Base-by-base conservation (phyloP, 2,888 invertebrate genomes). In the Beris morrisii region DNA sequence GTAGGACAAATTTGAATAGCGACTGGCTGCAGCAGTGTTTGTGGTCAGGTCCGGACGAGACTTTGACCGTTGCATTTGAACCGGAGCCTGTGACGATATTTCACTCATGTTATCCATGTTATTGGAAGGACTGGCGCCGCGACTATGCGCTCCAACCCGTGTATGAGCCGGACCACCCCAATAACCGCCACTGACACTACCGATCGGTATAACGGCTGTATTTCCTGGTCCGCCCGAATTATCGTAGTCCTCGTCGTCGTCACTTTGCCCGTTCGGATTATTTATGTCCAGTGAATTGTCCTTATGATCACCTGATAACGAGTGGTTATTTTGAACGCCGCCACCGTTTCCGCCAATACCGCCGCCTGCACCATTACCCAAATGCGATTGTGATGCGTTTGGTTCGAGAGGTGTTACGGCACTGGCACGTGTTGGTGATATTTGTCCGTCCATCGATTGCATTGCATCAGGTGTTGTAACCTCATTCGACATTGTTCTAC, bases 1-100 rank as follows among this genome's bases (percentile, higher is more conserved):
- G 77, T 91, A 93, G 71, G 92, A 92, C 61, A 92, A 85, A 78
- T 92, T 91, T 71, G 87, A 88, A 80, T 91, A 92, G 73, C 88
- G 79, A 76, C 82, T 83, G 73, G 86, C 85, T 28, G 64, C 56
- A 9, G 66, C 55, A 9, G 45, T 45, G 22, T 56, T 57, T 31
- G 73, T 15, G 74, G 77, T 75, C 45, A 80, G 72, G 70, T 80
- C 81, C 52, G 80, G 79, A 44, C 80, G 77, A 43, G 81, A 80
- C 71, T 81, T 81, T 44, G 81, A 80, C 68, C 81, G 77, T 64
- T 76, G 73, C 67, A 67, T 64, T 7, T 78, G 75, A 68, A 79
- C 77, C 72, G 79, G 79, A 71, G 53, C 64, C 59, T 79, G 79
- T 70, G 85, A 84, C 31, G 85, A 85, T 50, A 46, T 46, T 73